A percentile compares a stretch with the other conserved stretches of the same genome.
Conservation (phyloP, 2,113 vertebrate genomes). For the Chunga burmeisteri region DNA sequence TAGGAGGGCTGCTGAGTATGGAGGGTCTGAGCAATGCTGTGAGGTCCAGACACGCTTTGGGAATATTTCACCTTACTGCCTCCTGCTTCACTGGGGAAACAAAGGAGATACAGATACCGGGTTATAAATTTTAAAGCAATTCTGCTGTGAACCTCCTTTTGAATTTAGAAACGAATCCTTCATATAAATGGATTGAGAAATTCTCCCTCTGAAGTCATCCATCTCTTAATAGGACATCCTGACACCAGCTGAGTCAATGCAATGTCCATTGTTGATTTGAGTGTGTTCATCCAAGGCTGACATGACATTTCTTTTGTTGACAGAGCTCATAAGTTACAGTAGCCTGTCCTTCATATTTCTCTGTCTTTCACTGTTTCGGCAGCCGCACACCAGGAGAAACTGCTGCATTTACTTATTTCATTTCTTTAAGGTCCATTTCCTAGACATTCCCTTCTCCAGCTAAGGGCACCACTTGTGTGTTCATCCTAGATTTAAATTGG, state of each 20-base stretch:
- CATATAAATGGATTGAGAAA: conserved; percentile 53
- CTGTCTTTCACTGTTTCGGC: neutral
- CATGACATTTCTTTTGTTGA: conserved; percentile 58
- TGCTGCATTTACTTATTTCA: neutral
- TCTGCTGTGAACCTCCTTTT: conserved; percentile 36
- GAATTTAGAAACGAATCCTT: conserved; percentile 36
- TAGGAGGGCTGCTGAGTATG: neutral
- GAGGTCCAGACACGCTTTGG: neutral
- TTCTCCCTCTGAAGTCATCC: conserved; percentile 46
- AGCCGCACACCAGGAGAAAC: conserved; percentile 10
- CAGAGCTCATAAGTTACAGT: conserved; percentile 39
- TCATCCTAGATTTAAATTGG: neutral
- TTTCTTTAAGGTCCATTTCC: conserved; percentile 14
- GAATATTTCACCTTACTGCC: conserved; percentile 8
- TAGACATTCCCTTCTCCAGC: neutral
- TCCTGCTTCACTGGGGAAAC: neutral
- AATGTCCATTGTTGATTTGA: conserved; percentile 24
- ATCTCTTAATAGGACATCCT: conserved; percentile 28
- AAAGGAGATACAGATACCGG: conserved; percentile 14
- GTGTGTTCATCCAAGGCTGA: conserved; percentile 60
- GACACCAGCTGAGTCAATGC: conserved; percentile 53
- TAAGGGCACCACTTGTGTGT: neutral
- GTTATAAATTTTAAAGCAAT: conserved; percentile 60
- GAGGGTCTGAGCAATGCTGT: neutral
- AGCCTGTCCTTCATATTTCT: conserved; percentile 34